Base-by-base conservation (phyloP, 2,113 vertebrate species). In the Salvelinus fontinalis region DNA sequence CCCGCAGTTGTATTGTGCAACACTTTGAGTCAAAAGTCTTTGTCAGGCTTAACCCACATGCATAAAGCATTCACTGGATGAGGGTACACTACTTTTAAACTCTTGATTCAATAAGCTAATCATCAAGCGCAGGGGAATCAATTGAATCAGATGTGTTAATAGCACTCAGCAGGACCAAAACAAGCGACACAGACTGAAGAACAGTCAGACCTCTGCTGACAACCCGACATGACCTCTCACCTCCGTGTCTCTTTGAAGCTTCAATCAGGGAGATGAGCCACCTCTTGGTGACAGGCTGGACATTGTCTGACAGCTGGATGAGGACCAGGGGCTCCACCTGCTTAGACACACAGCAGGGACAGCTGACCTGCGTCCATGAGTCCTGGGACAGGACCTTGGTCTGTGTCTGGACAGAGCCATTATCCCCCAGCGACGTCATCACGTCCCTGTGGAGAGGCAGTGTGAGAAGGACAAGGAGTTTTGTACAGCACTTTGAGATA, bases 291-390 rank as follows among this genome's bases (percentile, higher is more conserved):
- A 44, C 9, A 11, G 39, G 8, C 39, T 44, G 9, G 39, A 44
- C 9, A 9, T 11, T 44, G 39, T 44, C 2, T 12, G 39, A 44
- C 39, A 44, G 39, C 39, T 44, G 8, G 9, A 44, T 44, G 39
- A 3, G 9, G 39, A 44, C 39, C 39, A 44, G 24, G 0, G 94
- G 93, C 79, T 94, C 93, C 0, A 94, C 87, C 3, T 26, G 70
- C 26, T 86, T 72, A 0, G 84, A 86, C 3, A 69, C n/a, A 12
- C 94, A 94, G 83, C 94, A 94, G 59, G 90, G 82, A 77, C 94
- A 94, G 31, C 78, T 89, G 29, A 88, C 91, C 77, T 89, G 90
- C 11, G 91, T 93, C 93, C 93, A 94, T 12, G 51, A 68, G 88
- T 77, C 0, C 39, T 70, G 22, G 16, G 39, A 11, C 68, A n/a